These are phyloP conservation scores for Paracentrotus lividus DNA, from an alignment of 53 echinoderm and acorn worm species.

Conservation along the genomic window DNA sequence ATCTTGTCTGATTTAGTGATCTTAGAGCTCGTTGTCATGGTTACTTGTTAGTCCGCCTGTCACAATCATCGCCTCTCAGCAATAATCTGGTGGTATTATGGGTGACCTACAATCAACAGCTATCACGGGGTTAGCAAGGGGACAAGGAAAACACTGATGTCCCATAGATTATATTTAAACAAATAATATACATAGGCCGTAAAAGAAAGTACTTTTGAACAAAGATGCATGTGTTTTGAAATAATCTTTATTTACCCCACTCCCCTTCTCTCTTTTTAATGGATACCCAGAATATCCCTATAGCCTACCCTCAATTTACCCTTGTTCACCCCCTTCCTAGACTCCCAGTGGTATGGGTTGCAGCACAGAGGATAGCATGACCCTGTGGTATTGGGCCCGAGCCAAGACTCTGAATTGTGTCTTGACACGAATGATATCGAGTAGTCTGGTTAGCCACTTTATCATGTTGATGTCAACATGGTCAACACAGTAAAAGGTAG, in stretches of 20 bases:
- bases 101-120: constrained; percentile 42
- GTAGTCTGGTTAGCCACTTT: background rate
- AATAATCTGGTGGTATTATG: constrained; percentile 24
- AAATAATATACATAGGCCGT: background rate
- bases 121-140: background rate
- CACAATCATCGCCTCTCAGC: constrained; percentile 3
- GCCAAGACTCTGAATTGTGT: constrained; percentile 8
- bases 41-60: background rate
- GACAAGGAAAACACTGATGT: background rate
- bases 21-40: background rate
- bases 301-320: background rate
- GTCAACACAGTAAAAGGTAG: too few relatives aligned
- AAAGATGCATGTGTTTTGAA: too few relatives aligned
- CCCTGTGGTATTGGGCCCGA: background rate
- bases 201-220: too few relatives aligned
- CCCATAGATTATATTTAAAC: background rate
- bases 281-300: background rate
- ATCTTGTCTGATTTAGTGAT: background rate
- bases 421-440: background rate
- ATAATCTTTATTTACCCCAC: background rate
- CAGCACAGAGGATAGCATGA: too few relatives aligned
- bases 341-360: constrained; percentile 24
- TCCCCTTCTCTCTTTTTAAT: background rate
- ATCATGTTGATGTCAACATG: background rate
- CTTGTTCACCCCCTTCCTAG: background rate